phyloP scores from a whole-genome alignment of 2,888 invertebrate genomes.

The Orchestes rusci region DNA sequence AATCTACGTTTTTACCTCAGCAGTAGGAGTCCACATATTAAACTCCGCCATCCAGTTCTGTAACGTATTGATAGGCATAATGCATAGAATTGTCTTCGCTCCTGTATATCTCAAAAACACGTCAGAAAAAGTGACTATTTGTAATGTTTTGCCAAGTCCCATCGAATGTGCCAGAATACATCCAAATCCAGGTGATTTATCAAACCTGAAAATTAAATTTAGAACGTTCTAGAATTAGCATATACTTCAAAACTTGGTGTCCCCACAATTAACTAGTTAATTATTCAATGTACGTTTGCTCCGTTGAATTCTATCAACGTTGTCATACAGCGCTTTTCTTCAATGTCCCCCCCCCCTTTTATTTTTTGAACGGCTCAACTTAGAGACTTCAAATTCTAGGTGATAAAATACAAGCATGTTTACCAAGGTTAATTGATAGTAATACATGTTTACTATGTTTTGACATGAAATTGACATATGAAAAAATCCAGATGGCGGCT shows the following conservation, averaged over 20 bases:
- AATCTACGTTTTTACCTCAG: conserved; percentile 25
- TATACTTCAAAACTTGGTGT: background rate
- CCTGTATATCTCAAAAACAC: conserved; percentile 86
- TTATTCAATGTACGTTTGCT: no score
- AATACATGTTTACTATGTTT: no score
- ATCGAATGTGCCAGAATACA: conserved; percentile 98
- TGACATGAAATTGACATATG: no score
- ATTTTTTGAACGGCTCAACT: no score
- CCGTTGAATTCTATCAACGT: no score
- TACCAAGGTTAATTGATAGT: no score
- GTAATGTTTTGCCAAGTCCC: conserved; percentile 98
- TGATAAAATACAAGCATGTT: no score
- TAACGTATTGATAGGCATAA: conserved; percentile 97
- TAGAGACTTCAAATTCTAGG: no score
- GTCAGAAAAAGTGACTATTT: conserved; percentile 90
- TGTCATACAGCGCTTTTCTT: no score
- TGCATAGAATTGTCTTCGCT: conserved; percentile 84
- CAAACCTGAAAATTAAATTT: conserved; percentile 47
- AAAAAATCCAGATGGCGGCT: no score
- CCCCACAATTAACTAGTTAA: no score
- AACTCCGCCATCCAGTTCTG: conserved; percentile 98
- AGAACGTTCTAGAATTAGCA: background rate
- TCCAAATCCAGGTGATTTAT: conserved; percentile 76
- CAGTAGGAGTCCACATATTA: conserved; percentile 92
- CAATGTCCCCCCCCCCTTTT: no score